Evolutionary conservation across 2,113 vertebrate species (phyloP).

Genomic region (Silurus glanis): DNA sequence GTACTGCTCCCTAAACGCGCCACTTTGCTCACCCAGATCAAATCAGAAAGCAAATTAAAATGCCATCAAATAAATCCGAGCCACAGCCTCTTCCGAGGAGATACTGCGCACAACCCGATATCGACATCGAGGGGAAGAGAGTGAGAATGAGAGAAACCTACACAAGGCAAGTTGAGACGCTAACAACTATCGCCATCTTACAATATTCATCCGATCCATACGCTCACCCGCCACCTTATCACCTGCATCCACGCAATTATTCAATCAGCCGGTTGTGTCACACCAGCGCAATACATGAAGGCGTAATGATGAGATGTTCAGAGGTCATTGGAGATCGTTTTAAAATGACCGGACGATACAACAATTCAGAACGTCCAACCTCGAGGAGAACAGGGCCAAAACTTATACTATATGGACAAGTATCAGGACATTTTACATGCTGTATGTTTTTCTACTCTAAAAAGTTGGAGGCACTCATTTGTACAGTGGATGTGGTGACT

Average conservation of each 20-base stretch:
- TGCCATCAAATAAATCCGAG: constrained; percentile 65
- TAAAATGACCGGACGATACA: background rate
- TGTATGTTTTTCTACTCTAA: too few relatives aligned
- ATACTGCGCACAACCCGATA: background rate
- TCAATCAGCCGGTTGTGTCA: background rate
- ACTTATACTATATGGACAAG: background rate
- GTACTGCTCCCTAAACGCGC: constrained; percentile 65
- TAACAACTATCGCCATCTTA: background rate
- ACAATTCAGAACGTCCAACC: background rate
- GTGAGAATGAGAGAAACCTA: background rate
- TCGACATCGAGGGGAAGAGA: background rate
- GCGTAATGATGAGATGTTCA: background rate
- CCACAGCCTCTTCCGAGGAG: background rate
- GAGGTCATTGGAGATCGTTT: background rate
- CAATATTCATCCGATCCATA: background rate
- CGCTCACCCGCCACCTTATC: background rate
- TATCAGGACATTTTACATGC: too few relatives aligned
- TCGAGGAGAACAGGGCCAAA: background rate
- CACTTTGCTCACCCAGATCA: constrained; percentile 65
- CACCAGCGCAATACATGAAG: background rate
- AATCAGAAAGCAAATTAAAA: constrained; percentile 66
- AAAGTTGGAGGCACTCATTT: too few relatives aligned
- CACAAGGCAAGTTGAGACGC: background rate
- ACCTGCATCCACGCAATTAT: background rate
- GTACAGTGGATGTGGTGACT: too few relatives aligned